phyloP scores from a whole-genome alignment of 1,140 invertebrate genomes.

The Polypedilum pembai region DNA sequence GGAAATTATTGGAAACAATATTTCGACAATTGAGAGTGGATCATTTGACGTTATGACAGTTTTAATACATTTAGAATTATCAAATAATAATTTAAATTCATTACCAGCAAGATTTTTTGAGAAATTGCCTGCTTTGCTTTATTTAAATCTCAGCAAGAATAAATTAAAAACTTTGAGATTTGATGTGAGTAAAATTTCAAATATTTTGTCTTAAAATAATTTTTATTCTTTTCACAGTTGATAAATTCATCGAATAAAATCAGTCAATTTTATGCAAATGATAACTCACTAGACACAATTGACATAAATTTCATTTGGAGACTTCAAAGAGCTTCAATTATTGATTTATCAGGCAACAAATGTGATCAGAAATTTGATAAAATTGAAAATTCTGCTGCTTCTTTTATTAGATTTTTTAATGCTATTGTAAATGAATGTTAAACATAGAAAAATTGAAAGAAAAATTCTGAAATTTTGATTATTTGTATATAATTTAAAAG shows the following conservation, averaged over 20 bases:
- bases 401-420: background rate
- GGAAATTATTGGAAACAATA: background rate
- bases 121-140: background rate
- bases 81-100: background rate
- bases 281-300: background rate
- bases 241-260: no score
- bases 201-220: no score
- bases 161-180: background rate
- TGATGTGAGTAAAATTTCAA: background rate
- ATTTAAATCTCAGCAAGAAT: background rate
- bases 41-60: background rate
- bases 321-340: background rate
- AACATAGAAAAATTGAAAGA: no score
- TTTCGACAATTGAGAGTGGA: background rate
- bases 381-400: background rate
- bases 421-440: slow-evolving; percentile 33
- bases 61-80: background rate
- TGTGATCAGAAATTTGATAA: background rate
- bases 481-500: no score
- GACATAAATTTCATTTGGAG: background rate
- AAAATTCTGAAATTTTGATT: no score
- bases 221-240: no score
- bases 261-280: background rate
- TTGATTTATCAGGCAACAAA: background rate
- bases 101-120: background rate